phyloP scores from a whole-genome alignment of 2,113 vertebrate species.

The Anguilla rostrata region DNA sequence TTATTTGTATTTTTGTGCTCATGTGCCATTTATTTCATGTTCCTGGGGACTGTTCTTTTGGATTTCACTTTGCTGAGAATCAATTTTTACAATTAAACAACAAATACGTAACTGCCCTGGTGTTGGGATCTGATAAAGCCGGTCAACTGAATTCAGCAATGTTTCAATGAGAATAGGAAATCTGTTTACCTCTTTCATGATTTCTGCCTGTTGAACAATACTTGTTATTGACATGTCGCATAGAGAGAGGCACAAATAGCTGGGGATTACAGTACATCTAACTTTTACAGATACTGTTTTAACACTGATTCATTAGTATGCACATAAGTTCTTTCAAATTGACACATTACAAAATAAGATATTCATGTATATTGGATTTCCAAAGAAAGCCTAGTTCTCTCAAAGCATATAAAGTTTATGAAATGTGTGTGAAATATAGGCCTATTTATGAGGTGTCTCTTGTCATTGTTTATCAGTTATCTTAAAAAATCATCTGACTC shows the following conservation, averaged over 20 bases:
- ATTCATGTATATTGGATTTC: not conserved
- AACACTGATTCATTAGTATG: too few relatives aligned
- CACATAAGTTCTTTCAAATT: not conserved
- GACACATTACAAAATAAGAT: not conserved
- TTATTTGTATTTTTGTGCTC: not conserved
- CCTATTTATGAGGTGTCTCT: not conserved
- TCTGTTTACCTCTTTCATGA: not conserved
- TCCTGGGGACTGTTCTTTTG: not conserved
- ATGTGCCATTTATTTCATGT: not conserved
- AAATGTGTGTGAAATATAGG: not conserved
- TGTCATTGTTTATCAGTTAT: not conserved
- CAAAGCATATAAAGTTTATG: not conserved
- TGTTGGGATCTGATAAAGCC: not conserved
- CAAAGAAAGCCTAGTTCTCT: not conserved
- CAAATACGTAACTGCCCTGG: not conserved
- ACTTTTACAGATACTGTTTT: too few relatives aligned
- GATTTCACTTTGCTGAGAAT: not conserved
- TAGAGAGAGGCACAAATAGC: not conserved
- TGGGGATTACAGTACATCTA: not conserved
- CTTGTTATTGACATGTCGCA: not conserved
- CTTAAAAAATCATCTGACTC: not conserved
- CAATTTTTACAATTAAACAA: not conserved
- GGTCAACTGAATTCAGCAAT: not conserved
- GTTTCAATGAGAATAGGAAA: not conserved
- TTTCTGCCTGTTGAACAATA: not conserved